These are phyloP conservation scores for Drosophila austrosaltans DNA, from an alignment of 2,888 invertebrate species.

Conservation along the genomic window DNA sequence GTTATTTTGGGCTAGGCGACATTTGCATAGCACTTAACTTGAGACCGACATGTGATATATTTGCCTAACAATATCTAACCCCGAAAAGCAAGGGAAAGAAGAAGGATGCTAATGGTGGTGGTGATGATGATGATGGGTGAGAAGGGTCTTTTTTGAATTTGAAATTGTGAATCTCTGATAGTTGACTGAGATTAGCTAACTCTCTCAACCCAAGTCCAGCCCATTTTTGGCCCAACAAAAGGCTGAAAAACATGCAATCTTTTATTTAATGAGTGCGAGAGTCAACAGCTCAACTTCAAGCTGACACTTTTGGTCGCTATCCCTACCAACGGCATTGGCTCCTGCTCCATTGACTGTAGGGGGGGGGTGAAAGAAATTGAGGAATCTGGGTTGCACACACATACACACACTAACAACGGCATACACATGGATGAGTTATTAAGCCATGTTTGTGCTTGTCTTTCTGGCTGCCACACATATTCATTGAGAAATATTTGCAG, in stretches of 20 bases:
- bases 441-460: conserved; percentile 75
- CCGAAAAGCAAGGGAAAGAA: background rate
- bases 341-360: conserved; percentile 49
- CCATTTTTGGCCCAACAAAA: conserved; percentile 49
- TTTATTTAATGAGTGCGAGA: conserved; percentile 76
- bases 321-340: conserved; percentile 19
- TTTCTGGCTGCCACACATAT: conserved; percentile 62
- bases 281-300: conserved; percentile 75
- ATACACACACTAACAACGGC: conserved; percentile 27
- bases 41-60: conserved; percentile 30
- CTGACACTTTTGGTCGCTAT: conserved; percentile 64
- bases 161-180: conserved; percentile 11
- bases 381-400: conserved; percentile 33
- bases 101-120: background rate
- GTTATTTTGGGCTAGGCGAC: conserved; percentile 48
- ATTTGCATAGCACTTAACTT: conserved; percentile 57
- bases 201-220: conserved; percentile 18
- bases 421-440: conserved; percentile 66
- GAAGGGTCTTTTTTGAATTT: background rate
- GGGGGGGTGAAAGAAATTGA: conserved; percentile 10
- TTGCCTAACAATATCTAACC: conserved; percentile 20
- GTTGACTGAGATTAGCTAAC: conserved; percentile 31
- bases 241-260: conserved; percentile 74
- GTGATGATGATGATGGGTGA: conserved; percentile 18
- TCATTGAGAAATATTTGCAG: conserved; percentile 74